Evolutionary conservation across 2,113 vertebrate species (phyloP), one percentile per base, ranked within the genome.

Genomic region (Eurystomus gularis): DNA sequence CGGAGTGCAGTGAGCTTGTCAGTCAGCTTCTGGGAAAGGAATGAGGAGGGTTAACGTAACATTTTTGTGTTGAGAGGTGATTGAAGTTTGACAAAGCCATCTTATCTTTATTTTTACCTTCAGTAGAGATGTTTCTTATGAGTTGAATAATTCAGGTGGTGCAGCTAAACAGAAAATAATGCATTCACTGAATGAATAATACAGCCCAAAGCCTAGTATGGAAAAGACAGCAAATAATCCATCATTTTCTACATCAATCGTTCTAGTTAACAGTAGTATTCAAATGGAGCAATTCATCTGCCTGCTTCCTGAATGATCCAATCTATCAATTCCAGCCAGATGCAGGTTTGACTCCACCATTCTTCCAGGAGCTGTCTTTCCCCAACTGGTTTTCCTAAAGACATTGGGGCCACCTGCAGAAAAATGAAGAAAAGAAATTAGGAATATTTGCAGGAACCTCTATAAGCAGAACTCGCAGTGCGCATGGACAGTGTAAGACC

Each of bases 141-240:
- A 96, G 58, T 25, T 97, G 90, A 89, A 78, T 94, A 92, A 96
- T 96, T 95, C 91, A 96, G 71, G 58, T 82, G 35, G 58, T 70
- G 55, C 8, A 6, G 81, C 88, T 95, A 94, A 95, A 94, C 52
- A 88, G 82, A 92, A 95, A 94, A 73, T 57, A 95, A 57, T 81
- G 81, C 29, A 62, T 82, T 79, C 55, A 68, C 31, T 73, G 86
- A 49, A 81, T 85, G 82, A 95, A 77, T 92, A 86, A 95, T 89
- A 64, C 51, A 96, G 39, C 4, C 33, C 66, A 82, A 96, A 85
- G 37, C 19, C 29, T 55, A 10, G 42, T 58, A 25, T 57, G 64
- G 70, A 77, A 90, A 83, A 62, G 68, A 77, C 20, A 80, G 81
- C 69, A 94, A 94, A 96, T 78, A 93, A 95, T 95, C 68, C 58